phyloP scores from a whole-genome alignment of 2,888 invertebrate species.

The Ephialtes manifestator region DNA sequence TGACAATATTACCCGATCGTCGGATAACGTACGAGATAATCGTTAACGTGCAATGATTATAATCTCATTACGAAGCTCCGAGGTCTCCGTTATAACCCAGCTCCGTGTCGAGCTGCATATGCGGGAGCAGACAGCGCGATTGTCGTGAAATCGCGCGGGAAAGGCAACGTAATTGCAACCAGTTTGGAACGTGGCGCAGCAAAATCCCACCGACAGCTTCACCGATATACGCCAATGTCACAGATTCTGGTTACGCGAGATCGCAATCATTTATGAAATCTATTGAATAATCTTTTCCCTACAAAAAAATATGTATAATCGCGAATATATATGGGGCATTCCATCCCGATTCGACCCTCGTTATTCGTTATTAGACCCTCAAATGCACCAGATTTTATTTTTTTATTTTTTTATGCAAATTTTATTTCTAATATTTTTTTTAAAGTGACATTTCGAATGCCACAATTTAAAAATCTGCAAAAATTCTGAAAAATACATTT shows the following conservation, averaged over 20 bases:
- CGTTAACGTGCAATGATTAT: slow-evolving; percentile 25
- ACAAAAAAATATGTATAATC: too few species aligned
- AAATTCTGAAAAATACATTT: too few species aligned
- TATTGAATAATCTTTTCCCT: slow-evolving; percentile 2
- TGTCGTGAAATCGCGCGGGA: slow-evolving; percentile 27
- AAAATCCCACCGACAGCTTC: not conserved
- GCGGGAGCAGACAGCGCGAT: slow-evolving; percentile 12
- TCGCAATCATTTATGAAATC: slow-evolving; percentile 19
- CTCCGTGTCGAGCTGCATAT: not conserved
- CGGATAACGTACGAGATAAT: slow-evolving; percentile 15
- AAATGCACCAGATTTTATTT: too few species aligned
- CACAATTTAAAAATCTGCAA: too few species aligned
- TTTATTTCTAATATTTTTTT: too few species aligned
- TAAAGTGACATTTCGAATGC: too few species aligned
- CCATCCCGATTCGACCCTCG: too few species aligned
- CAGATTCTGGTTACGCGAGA: not conserved
- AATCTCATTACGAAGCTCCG: slow-evolving; percentile 38
- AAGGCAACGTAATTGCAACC: slow-evolving; percentile 59
- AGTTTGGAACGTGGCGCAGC: slow-evolving; percentile 39
- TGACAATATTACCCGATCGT: slow-evolving; percentile 54
- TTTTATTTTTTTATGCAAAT: too few species aligned
- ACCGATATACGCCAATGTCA: slow-evolving; percentile 12
- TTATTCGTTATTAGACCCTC: too few species aligned
- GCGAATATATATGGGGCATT: too few species aligned
- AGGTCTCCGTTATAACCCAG: slow-evolving; percentile 4